A percentile compares a stretch with the other conserved stretches of the same genome.
These are phyloP conservation scores for Agrotis ipsilon DNA, from an alignment of 2,888 invertebrate species.

Conservation along the genomic window DNA sequence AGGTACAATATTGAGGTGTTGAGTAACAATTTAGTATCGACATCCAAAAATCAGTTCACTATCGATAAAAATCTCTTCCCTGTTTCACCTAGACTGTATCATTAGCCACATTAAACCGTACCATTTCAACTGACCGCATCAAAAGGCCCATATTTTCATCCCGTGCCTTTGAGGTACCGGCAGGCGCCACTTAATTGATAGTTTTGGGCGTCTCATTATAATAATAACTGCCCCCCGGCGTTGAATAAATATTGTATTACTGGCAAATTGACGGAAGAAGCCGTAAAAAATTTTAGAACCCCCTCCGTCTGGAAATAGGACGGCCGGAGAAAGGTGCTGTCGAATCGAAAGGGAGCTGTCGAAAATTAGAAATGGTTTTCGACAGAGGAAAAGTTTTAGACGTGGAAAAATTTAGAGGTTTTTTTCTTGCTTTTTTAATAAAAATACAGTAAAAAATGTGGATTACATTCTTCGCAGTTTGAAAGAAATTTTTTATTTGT, in stretches of 20 bases:
- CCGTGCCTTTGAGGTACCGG: constrained; percentile 70
- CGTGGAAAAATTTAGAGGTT: neutral
- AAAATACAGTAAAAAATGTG: neutral
- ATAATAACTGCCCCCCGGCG: constrained; percentile 80
- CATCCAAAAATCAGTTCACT: neutral
- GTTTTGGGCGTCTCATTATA: constrained; percentile 83
- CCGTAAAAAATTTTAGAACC: constrained; percentile 72
- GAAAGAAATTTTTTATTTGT: too few species aligned
- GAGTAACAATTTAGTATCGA: too few species aligned
- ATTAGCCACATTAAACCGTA: constrained; percentile 65
- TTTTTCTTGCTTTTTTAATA: too few species aligned
- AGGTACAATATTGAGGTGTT: too few species aligned
- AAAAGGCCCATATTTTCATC: constrained; percentile 74
- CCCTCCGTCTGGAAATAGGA: constrained; percentile 52
- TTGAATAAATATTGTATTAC: constrained; percentile 88
- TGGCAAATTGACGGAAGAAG: constrained; percentile 86
- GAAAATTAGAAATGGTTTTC: constrained; percentile 15
- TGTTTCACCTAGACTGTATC: constrained; percentile 60
- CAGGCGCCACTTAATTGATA: constrained; percentile 89
- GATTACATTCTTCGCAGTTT: too few species aligned
- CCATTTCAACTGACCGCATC: constrained; percentile 65
- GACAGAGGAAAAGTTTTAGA: neutral
- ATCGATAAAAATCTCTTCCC: constrained; percentile 28
- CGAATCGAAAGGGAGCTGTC: constrained; percentile 28
- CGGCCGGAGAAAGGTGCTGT: constrained; percentile 45